phyloP scores from a whole-genome alignment of 2,888 invertebrate species.

The Xestia ashworthii region DNA sequence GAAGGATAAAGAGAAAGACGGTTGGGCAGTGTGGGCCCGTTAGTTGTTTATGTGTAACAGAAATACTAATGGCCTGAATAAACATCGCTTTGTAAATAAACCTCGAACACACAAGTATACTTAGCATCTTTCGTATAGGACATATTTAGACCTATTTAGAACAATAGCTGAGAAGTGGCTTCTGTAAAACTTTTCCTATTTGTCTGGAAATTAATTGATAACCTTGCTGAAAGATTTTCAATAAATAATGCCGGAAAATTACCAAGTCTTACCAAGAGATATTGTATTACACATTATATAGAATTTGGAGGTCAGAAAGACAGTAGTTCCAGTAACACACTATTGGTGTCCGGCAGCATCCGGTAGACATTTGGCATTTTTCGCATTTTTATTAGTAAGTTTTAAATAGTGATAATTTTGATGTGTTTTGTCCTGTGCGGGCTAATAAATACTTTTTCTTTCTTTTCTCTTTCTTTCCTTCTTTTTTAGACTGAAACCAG shows the following conservation, averaged over 20 bases:
- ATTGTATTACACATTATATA: not conserved
- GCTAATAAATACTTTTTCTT: too few relatives aligned
- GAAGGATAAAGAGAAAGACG: conserved; percentile 35
- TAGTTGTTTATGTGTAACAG: conserved; percentile 3
- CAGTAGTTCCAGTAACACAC: not conserved
- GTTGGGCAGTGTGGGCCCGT: conserved; percentile 10
- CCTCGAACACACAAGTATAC: not conserved
- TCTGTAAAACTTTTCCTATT: not conserved
- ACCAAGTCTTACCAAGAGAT: not conserved
- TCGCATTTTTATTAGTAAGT: too few relatives aligned
- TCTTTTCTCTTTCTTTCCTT: too few relatives aligned
- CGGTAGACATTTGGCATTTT: not conserved
- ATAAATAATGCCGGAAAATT: not conserved
- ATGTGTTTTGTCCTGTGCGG: too few relatives aligned
- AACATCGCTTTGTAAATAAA: not conserved
- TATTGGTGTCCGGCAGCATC: not conserved
- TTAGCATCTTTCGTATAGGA: not conserved
- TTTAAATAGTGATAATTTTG: too few relatives aligned
- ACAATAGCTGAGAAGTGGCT: not conserved
- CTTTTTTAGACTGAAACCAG: too few relatives aligned
- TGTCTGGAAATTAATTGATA: not conserved
- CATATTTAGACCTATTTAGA: not conserved
- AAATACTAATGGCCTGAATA: not conserved
- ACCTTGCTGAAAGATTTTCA: not conserved
- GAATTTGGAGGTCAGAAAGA: not conserved